Conservation (phyloP, 23 tunicate species). For the Botrylloides violaceus region DNA sequence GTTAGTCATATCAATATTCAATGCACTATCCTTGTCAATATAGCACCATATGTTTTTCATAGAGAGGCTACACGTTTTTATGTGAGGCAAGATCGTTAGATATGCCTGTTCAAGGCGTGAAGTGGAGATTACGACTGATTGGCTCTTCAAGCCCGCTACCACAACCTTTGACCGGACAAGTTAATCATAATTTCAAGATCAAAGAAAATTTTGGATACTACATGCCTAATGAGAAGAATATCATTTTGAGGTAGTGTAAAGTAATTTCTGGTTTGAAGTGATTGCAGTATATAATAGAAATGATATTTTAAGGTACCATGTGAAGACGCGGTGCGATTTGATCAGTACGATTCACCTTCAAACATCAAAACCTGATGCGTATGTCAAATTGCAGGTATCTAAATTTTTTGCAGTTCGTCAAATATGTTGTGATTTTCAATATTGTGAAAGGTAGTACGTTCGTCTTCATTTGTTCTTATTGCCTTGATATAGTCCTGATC, state of each 20-base stretch:
- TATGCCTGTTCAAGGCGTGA: constrained; percentile 37
- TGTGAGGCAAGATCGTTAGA: constrained; percentile 74
- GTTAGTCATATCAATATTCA: too few species aligned
- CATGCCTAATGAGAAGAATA: constrained; percentile 47
- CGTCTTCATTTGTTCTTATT: too few species aligned
- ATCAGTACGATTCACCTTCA: constrained; percentile 72
- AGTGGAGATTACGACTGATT: constrained; percentile 74
- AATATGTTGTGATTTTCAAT: too few species aligned
- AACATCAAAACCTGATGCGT: constrained; percentile 63
- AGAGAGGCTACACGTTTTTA: constrained; percentile 87
- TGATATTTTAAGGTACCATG: constrained; percentile 37
- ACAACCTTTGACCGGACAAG: constrained; percentile 34
- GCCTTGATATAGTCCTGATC: too few species aligned
- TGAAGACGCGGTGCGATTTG: constrained; percentile 25
- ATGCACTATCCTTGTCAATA: too few species aligned
- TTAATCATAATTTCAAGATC: constrained; percentile 36
- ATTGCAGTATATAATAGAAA: neutral
- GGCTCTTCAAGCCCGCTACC: constrained; percentile 65
- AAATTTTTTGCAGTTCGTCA: too few species aligned
- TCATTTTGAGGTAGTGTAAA: constrained; percentile 39
- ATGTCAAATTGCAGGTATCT: constrained; percentile 49
- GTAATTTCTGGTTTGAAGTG: too few species aligned
- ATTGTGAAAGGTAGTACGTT: too few species aligned
- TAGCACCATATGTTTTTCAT: too few species aligned
- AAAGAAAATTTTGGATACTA: constrained; percentile 77